Evolutionary conservation across 2,888 invertebrate genomes (phyloP).

Genomic region (Choristoneura rosaceana): DNA sequence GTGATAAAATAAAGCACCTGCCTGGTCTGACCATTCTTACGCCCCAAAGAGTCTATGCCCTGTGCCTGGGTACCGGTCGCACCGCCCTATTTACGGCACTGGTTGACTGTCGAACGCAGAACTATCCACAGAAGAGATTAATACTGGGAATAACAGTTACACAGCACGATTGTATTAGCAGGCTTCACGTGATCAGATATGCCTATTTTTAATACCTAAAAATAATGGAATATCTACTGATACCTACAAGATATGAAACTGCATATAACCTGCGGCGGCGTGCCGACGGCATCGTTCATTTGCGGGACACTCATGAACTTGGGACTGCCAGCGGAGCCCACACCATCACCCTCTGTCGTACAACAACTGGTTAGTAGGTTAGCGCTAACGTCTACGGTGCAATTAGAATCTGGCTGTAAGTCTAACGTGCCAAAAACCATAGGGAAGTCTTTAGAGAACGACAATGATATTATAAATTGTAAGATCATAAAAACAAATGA

Average conservation of each 20-base stretch:
- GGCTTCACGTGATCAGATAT: background rate
- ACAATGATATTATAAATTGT: background rate
- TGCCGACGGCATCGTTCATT: conserved; percentile 70
- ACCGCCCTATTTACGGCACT: too few species aligned
- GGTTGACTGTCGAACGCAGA: too few species aligned
- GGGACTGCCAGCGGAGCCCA: conserved; percentile 70
- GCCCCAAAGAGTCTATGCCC: too few species aligned
- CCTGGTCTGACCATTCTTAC: too few species aligned
- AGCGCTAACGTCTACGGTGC: conserved; percentile 22
- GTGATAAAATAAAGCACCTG: too few species aligned
- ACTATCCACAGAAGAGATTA: too few species aligned
- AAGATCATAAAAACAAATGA: background rate
- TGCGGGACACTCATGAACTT: conserved; percentile 72
- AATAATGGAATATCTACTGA: background rate
- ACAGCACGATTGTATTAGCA: background rate
- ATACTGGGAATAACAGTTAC: too few species aligned
- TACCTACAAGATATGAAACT: conserved; percentile 16
- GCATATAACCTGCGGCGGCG: conserved; percentile 54
- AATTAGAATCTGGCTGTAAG: background rate
- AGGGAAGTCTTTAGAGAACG: background rate
- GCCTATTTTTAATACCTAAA: background rate
- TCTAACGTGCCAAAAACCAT: background rate
- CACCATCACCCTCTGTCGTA: conserved; percentile 74
- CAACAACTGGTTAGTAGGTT: conserved; percentile 30
- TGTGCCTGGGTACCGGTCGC: too few species aligned